These are phyloP conservation scores for Hirtodrosophila alboralis DNA, from an alignment of 2,888 invertebrate species.

Conservation along the genomic window DNA sequence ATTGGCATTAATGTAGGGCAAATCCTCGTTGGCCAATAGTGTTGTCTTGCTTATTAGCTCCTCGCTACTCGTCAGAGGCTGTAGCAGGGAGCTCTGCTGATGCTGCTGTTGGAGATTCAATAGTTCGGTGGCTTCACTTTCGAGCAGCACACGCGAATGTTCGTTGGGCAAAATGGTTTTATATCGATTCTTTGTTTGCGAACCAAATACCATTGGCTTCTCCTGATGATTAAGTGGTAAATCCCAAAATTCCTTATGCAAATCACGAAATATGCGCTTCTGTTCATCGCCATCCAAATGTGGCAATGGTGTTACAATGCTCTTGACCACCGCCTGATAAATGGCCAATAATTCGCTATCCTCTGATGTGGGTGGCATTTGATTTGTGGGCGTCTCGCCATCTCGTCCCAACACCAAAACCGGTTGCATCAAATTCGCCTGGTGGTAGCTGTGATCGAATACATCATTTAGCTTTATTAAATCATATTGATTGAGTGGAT, in stretches of 20 bases:
- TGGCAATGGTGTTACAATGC: slow-evolving; percentile 53
- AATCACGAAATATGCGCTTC: slow-evolving; percentile 87
- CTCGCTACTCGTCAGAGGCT: slow-evolving; percentile 21
- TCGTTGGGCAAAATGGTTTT: slow-evolving; percentile 95
- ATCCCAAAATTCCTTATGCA: slow-evolving; percentile 97
- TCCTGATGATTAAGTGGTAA: slow-evolving; percentile 96
- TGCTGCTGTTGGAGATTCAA: slow-evolving; percentile 52
- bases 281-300: slow-evolving; percentile 87
- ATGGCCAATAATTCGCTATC: slow-evolving; percentile 76
- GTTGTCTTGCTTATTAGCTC: slow-evolving; percentile 56
- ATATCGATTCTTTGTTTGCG: slow-evolving; percentile 95
- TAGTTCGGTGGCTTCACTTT: slow-evolving; percentile 70
- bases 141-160: slow-evolving; percentile 91
- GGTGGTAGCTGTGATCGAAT: slow-evolving; percentile 85
- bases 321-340: slow-evolving; percentile 68
- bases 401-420: slow-evolving; percentile 59
- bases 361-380: slow-evolving; percentile 73
- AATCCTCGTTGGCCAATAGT: slow-evolving; percentile 85
- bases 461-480: slow-evolving; percentile 86
- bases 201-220: slow-evolving; percentile 94
- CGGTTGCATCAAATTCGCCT: slow-evolving; percentile 59
- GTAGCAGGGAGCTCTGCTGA: slow-evolving; percentile 35
- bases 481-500: slow-evolving; percentile 87
- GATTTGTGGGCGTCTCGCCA: slow-evolving; percentile 68
- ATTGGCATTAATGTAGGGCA: slow-evolving; percentile 96